Percentiles rank a stretch among this genome's conserved stretches.
phyloP scores from a whole-genome alignment of 2,888 invertebrate species.

The Hyalella azteca region DNA sequence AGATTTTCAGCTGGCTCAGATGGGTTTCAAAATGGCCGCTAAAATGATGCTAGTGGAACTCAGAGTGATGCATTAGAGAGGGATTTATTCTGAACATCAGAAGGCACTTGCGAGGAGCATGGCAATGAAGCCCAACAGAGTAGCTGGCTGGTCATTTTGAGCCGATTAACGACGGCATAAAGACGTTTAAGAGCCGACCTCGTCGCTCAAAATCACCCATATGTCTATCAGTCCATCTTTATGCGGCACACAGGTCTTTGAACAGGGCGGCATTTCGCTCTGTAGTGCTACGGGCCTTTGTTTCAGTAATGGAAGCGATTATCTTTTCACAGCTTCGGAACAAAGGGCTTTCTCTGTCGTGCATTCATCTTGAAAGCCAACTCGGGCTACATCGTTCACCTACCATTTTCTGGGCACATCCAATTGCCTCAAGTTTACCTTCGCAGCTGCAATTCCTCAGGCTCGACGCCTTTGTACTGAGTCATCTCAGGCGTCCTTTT shows the following conservation, averaged over 20 bases:
- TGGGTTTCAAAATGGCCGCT: too few relatives aligned
- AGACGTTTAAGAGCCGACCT: background rate
- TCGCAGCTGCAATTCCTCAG: background rate
- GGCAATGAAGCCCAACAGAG: background rate
- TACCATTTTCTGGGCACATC: background rate
- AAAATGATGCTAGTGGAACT: too few relatives aligned
- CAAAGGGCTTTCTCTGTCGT: too few relatives aligned
- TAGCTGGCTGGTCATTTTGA: background rate
- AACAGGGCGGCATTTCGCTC: background rate
- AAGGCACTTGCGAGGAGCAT: background rate
- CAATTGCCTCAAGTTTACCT: background rate
- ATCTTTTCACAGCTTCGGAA: background rate
- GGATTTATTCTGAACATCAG: background rate
- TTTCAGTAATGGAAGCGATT: background rate
- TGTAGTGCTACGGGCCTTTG: background rate
- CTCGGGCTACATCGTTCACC: background rate
- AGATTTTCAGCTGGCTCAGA: too few relatives aligned
- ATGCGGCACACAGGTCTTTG: background rate
- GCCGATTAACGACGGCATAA: background rate
- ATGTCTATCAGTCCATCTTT: constrained; percentile 19
- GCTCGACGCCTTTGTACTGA: background rate
- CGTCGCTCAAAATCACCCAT: background rate
- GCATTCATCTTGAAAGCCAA: background rate
- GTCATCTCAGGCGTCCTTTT: background rate
- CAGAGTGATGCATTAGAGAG: too few relatives aligned